Conservation (phyloP, 2,113 vertebrate species). For the Proterorhinus semilunaris region DNA sequence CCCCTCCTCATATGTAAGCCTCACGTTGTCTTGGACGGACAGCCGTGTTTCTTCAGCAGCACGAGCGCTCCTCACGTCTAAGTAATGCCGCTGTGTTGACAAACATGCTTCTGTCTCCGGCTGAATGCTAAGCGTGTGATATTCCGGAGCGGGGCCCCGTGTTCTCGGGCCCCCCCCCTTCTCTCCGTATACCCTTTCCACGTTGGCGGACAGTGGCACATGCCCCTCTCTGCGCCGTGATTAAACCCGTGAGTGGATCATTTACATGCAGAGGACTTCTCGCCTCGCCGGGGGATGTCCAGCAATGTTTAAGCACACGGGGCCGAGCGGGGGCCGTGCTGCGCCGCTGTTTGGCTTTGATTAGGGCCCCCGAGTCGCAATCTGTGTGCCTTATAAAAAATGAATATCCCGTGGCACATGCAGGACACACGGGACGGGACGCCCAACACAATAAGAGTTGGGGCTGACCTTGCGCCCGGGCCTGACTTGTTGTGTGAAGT, state of each 20-base stretch:
- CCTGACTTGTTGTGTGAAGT: conserved; percentile 7
- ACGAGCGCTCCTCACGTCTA: neutral
- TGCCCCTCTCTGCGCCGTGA: conserved; percentile 58
- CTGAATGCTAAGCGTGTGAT: conserved; percentile 59
- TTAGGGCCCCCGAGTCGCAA: conserved; percentile 59
- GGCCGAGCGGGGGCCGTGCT: conserved; percentile 47
- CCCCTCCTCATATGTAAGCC: no score
- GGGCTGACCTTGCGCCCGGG: conserved; percentile 28
- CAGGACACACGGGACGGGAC: conserved; percentile 7
- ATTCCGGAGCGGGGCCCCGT: conserved; percentile 54
- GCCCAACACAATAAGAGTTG: neutral
- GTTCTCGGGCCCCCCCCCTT: conserved; percentile 29
- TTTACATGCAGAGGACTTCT: conserved; percentile 62
- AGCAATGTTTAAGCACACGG: conserved; percentile 18
- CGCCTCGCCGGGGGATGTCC: conserved; percentile 32
- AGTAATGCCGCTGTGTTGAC: conserved; percentile 46
- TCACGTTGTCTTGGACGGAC: no score
- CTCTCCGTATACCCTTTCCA: conserved; percentile 52
- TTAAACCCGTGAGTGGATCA: conserved; percentile 60
- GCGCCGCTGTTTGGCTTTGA: conserved; percentile 61
- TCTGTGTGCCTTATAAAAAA: conserved; percentile 47
- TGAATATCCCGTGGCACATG: conserved; percentile 42
- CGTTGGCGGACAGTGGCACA: conserved; percentile 1
- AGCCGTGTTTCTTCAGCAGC: neutral
- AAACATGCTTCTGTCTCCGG: conserved; percentile 27